Evolutionary conservation across 2,888 invertebrate species (phyloP).

Genomic region (Ypsolopha scabrella): DNA sequence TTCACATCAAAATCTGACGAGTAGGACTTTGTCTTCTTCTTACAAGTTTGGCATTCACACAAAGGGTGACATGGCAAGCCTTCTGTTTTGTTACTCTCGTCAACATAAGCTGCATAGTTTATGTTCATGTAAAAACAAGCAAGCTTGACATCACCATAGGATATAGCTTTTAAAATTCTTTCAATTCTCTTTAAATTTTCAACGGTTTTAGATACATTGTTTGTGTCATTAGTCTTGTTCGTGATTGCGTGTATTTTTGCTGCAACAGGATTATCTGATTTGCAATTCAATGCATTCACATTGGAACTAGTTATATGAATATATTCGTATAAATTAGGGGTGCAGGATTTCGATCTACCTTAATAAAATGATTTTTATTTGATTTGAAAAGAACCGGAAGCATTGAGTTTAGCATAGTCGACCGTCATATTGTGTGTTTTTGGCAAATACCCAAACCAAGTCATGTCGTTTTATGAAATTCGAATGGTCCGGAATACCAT

Average conservation of each 20-base stretch:
- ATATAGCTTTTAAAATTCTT: constrained; percentile 76
- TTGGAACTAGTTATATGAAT: constrained; percentile 52
- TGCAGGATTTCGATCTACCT: constrained; percentile 47
- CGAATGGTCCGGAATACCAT: too few relatives aligned
- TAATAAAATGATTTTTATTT: too few relatives aligned
- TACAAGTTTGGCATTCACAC: constrained; percentile 75
- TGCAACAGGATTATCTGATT: constrained; percentile 25
- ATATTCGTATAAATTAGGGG: constrained; percentile 57
- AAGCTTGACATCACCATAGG: constrained; percentile 77
- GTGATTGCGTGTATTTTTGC: constrained; percentile 30
- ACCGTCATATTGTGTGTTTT: too few relatives aligned
- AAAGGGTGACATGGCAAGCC: constrained; percentile 74
- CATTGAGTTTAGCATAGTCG: too few relatives aligned
- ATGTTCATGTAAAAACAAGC: constrained; percentile 77
- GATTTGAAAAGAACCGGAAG: too few relatives aligned
- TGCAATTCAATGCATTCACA: constrained; percentile 42
- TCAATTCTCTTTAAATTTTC: constrained; percentile 66
- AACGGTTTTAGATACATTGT: constrained; percentile 42
- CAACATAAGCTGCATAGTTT: constrained; percentile 41
- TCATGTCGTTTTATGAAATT: too few relatives aligned
- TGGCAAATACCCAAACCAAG: too few relatives aligned
- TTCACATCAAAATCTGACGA: constrained; percentile 66
- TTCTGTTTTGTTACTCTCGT: constrained; percentile 22
- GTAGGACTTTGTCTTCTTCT: constrained; percentile 23
- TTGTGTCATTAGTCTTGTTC: constrained; percentile 26